Base-by-base conservation (phyloP, 1,140 invertebrate genomes). In the Hydropsyche tenuis region DNA sequence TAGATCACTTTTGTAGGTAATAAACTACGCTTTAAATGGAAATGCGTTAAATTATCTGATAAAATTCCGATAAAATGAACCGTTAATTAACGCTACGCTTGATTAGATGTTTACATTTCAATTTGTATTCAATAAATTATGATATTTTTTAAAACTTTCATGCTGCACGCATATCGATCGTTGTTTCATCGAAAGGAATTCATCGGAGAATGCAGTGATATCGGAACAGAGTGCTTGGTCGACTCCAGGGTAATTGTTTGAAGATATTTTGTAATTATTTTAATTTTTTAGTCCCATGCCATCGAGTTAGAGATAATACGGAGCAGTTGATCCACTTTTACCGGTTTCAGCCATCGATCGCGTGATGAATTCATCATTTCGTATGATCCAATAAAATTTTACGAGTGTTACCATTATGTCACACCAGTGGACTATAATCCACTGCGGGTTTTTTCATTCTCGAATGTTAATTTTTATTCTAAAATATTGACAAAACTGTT, bases 221-320 rank as follows among this genome's bases (percentile, higher is more conserved):
- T 72, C 64, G 46, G 75, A 77, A 51, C 75, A 74, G 37, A 77
- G 75, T 27, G 66, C 75, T 20, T 77, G 75, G 75, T 73, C 75
- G 25, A 77, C 73, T 65, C 75, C 75, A 16, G 73, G 75, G 75
- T 77, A 73, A 64, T 23, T 48, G 18, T 53, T 53, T 23, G 56
- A 23, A 20, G 37, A 53, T 68, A 66, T 51, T 66, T 23, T 27
- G 30, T 64, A 46, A 51, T 62, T 53, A 73, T 73, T 75, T 69
- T 73, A 42, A 27, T 76, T 73, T 56, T 20, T 20, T 3, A 6
- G 1, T 53, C 11, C 5, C 5, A 20, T 53, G 30, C 3, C 9
- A 37, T 37, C 30, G 3, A 37, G 3, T 37, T 3, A 37, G 9
- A 37, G 30, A 37, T 37, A 20, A 37, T 27, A n/a, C 9, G 22